A percentile compares a stretch with the other conserved stretches of the same genome.
phyloP scores from a whole-genome alignment of 2,113 vertebrate genomes.

The Alces alces region DNA sequence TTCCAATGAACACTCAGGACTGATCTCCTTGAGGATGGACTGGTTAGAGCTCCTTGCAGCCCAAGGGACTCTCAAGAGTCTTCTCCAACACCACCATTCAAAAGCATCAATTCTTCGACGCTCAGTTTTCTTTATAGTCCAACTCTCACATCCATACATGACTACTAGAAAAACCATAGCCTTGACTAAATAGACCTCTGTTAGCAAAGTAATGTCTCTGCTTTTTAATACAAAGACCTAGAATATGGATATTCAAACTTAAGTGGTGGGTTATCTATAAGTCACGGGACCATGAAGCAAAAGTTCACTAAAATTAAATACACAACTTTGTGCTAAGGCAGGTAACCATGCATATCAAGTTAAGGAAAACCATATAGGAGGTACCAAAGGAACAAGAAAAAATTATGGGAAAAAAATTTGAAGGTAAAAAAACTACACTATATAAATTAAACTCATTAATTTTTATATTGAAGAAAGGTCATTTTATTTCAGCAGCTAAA shows the following conservation, averaged over 20 bases:
- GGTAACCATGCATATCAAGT: not conserved
- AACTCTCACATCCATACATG: not conserved
- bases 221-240: not conserved
- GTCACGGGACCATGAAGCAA: not conserved
- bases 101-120: not conserved
- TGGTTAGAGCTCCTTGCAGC: not conserved
- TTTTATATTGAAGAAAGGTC: not conserved
- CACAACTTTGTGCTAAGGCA: not conserved
- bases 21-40: not conserved
- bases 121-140: not conserved
- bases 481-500: constrained; percentile 39
- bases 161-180: not conserved
- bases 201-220: not conserved
- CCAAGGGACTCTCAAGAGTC: not conserved
- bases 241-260: not conserved
- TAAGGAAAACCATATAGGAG: not conserved
- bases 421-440: not conserved
- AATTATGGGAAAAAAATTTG: not conserved
- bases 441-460: not conserved
- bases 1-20: not conserved
- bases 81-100: not conserved
- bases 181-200: not conserved
- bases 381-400: not conserved
- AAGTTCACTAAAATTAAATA: not conserved
- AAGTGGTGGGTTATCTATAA: not conserved